These are phyloP conservation scores for Serinus canaria DNA, from an alignment of 2,113 vertebrate species.

Conservation along the genomic window DNA sequence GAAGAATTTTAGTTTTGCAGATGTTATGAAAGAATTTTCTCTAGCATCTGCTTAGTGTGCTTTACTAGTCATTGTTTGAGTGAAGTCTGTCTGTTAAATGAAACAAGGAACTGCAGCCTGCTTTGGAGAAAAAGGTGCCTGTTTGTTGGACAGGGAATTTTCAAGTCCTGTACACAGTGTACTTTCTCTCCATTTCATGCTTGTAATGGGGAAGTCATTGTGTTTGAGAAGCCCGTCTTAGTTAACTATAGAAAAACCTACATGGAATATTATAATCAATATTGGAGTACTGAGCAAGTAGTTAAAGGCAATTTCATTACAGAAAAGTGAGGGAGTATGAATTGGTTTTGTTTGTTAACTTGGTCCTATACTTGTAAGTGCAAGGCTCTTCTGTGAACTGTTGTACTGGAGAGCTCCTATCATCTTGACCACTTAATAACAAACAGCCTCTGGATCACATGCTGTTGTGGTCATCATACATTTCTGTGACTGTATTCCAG, in stretches of 20 bases:
- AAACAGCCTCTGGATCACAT: not conserved
- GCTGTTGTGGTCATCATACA: not conserved
- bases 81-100: not conserved
- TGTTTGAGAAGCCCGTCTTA: not conserved
- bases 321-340: not conserved
- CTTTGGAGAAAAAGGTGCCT: not conserved
- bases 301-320: not conserved
- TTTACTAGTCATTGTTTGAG: not conserved
- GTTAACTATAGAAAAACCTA: not conserved
- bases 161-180: not conserved
- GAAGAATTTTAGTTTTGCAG: not conserved
- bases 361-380: not conserved
- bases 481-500: not conserved
- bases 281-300: not conserved
- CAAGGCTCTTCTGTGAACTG: not conserved
- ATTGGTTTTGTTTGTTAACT: not conserved
- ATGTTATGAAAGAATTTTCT: not conserved
- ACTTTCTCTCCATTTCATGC: not conserved
- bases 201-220: not conserved
- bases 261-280: not conserved
- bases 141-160: not conserved
- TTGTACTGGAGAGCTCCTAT: not conserved
- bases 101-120: not conserved
- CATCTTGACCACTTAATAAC: not conserved
- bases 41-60: not conserved